A percentile compares a stretch with the other conserved stretches of the same genome.
These are phyloP conservation scores for Geotrypetes seraphini DNA, from an alignment of 2,797 vertebrate genomes.

Conservation along the genomic window DNA sequence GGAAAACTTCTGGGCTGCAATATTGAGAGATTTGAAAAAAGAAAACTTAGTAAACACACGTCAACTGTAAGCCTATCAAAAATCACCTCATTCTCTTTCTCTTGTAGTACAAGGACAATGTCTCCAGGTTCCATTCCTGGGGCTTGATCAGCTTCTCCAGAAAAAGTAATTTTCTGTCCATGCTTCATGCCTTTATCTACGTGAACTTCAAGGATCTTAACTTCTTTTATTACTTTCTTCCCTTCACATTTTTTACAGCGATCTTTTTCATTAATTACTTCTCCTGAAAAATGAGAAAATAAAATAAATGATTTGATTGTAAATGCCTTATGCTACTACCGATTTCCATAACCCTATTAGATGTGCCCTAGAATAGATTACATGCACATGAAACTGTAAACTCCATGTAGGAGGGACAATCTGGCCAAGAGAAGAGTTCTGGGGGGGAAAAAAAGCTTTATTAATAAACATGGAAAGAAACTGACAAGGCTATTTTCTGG, in stretches of 20 bases:
- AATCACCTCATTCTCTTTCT: constrained; percentile 97
- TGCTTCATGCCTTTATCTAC: constrained; percentile 99
- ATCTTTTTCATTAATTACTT: constrained; percentile 97
- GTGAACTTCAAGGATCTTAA: constrained; percentile 97
- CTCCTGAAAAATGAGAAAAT: constrained; percentile 56
- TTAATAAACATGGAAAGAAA: too few relatives aligned
- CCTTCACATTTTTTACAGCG: constrained; percentile 98
- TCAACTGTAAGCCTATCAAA: too few relatives aligned
- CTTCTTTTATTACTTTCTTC: constrained; percentile 96
- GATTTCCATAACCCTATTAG: too few relatives aligned
- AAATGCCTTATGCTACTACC: neutral
- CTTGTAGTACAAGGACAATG: constrained; percentile 90
- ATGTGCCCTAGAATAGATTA: too few relatives aligned
- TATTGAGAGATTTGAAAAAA: too few relatives aligned
- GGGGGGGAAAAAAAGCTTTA: too few relatives aligned
- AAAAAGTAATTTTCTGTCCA: constrained; percentile 92
- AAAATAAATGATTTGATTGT: neutral
- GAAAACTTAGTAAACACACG: too few relatives aligned
- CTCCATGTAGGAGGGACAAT: too few relatives aligned
- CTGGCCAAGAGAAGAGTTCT: too few relatives aligned
- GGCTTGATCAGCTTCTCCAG: constrained; percentile 93
- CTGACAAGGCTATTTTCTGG: too few relatives aligned
- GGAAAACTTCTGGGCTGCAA: too few relatives aligned
- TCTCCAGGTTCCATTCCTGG: constrained; percentile 90
- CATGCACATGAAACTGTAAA: too few relatives aligned